A percentile compares a stretch with the other conserved stretches of the same genome.
phyloP scores from a whole-genome alignment of 2,797 vertebrate genomes.

The Tauraco hartlaubi region DNA sequence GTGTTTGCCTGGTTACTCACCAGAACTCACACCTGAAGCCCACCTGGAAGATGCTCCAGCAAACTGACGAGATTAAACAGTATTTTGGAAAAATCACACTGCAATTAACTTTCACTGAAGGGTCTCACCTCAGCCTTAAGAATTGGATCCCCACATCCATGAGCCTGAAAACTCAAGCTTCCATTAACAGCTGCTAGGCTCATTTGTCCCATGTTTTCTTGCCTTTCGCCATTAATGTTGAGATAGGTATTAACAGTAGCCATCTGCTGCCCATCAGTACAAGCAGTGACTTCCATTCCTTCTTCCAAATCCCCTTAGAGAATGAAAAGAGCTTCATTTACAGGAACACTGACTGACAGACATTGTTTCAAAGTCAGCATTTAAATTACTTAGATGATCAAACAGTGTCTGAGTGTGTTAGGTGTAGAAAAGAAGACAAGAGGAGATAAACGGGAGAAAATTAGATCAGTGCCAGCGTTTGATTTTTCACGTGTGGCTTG shows the following conservation, averaged over 20 bases:
- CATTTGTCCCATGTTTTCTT: constrained; percentile 71
- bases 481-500: neutral
- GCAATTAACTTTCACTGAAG: neutral
- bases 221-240: constrained; percentile 28
- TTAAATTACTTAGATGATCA: neutral
- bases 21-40: neutral
- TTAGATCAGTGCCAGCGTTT: neutral
- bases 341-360: neutral
- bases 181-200: constrained; percentile 77
- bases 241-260: constrained; percentile 74
- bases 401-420: neutral
- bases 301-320: constrained; percentile 75
- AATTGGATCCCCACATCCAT: constrained; percentile 80
- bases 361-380: neutral
- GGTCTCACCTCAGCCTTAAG: constrained; percentile 79
- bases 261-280: constrained; percentile 67
- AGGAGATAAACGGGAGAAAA: neutral
- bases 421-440: neutral
- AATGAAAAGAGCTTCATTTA: neutral
- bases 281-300: constrained; percentile 75
- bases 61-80: neutral
- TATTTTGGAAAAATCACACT: neutral
- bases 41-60: neutral
- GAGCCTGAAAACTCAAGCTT: constrained; percentile 77
- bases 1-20: neutral